Evolutionary conservation across 2,888 invertebrate genomes (phyloP).

Genomic region (Ochropleura plecta): DNA sequence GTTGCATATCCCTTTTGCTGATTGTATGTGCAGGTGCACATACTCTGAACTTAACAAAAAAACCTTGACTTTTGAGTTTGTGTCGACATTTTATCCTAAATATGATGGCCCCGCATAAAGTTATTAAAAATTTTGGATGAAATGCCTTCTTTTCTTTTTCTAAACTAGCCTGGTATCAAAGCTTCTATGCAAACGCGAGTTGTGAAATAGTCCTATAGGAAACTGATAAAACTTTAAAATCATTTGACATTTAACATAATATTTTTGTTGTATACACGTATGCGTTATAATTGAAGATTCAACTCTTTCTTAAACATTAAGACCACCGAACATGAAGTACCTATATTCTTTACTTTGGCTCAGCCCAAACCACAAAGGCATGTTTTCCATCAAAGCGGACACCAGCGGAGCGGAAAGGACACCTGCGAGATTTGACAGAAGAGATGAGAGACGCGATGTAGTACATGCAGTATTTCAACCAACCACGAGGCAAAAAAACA

Average conservation of each 20-base stretch:
- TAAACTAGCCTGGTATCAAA: too few species aligned
- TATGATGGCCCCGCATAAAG: too few species aligned
- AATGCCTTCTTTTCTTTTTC: too few species aligned
- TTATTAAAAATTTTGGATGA: too few species aligned
- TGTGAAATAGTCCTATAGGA: not conserved
- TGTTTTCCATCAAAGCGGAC: not conserved
- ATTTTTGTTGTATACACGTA: not conserved
- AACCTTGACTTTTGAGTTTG: slow-evolving; percentile 19
- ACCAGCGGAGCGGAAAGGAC: not conserved
- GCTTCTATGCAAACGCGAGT: too few species aligned
- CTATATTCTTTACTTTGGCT: not conserved
- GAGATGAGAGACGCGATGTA: not conserved
- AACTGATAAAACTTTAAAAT: not conserved
- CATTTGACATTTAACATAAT: not conserved
- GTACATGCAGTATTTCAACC: not conserved
- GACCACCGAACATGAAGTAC: not conserved
- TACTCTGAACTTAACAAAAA: slow-evolving; percentile 3
- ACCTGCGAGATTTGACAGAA: not conserved
- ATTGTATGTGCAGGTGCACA: too few species aligned
- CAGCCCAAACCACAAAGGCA: not conserved
- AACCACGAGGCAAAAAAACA: not conserved
- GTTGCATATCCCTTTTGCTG: too few species aligned
- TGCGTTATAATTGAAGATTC: not conserved
- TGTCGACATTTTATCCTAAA: not conserved
- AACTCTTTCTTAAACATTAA: not conserved